Evolutionary conservation across 1,140 invertebrate genomes (phyloP), one percentile per base, ranked within the genome.

Genomic region (Macrocentrus cingulum): DNA sequence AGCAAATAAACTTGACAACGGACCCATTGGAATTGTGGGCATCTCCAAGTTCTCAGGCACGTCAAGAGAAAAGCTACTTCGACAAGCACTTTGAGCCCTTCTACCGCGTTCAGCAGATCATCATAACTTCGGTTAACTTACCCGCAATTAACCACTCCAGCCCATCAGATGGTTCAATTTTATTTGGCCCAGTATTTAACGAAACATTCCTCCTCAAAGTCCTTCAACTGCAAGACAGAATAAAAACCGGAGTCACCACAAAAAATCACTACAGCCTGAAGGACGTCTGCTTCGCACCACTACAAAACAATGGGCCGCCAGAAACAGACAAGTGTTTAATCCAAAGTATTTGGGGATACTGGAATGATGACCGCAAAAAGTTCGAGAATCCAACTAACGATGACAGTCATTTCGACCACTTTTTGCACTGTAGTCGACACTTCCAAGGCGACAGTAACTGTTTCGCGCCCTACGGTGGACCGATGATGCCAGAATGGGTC

Each of bases 21-120:
- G 89, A 99, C 83, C 97, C 97, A 0, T 95, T 99, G 0, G 88
- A 99, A 76, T 80, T 99, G 20, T 99, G 98, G 98, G 95, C 96
- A 0, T 87, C 95, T 0, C 90, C 95, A 0, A 79, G 81, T 25
- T 96, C 92, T 1, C 82, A 88, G 29, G 93, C 95, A 1, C 83
- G 97, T 4, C 66, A 88, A 5, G 94, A 99, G 78, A 87, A 89
- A 56, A 84, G 92, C 56, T 98, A 89, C 79, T 99, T 94, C 75
- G 95, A 99, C 74, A 84, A 84, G 1, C 88, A 95, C 65, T 97
- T 98, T 75, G 85, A 94, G 60, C 97, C 97, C 0, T 99, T 99
- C 76, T 99, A 97, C 76, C 84, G 98, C 60, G 91, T 88, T 1
- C 94, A 98, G 77, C 94, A 96, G 78, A 80, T 91, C 52, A 91